Evolutionary conservation across 2,113 vertebrate genomes (phyloP), one percentile per base, ranked within the genome.

Genomic region (Potamarius usumacintae): DNA sequence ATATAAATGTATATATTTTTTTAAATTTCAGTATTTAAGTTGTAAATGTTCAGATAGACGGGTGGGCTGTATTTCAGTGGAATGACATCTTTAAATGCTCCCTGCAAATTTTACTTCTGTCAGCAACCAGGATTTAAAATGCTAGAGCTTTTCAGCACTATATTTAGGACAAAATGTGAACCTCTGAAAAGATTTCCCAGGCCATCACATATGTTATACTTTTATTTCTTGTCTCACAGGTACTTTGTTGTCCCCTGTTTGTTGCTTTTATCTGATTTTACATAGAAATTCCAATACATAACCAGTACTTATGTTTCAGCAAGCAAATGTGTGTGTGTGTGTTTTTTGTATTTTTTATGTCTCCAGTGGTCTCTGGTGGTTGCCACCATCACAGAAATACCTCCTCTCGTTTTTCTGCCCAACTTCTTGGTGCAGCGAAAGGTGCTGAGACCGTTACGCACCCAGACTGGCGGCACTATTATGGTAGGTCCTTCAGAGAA

Each of bases 391-490:
- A 99, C 98, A 14, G 98, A 99, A 94, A 98, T 99, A 67, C 97
- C 97, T 50, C 97, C 97, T 0, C 93, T 99, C 62, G 86, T 98
- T 91, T 97, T 97, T 89, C 95, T 99, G 78, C 98, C 98, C 76
- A 99, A 99, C 93, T 97, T 97, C 62, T 92, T 99, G 82, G 97
- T 99, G 85, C 97, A 99, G 93, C 94, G 97, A n/a, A 98, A 94
- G 90, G 98, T 99, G 62, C 92, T 99, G 88, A 96, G 93, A 86
- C 98, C 98, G 10, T 93, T 99, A 0, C 94, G 97, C 89, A 98
- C 95, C 11, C 98, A 99, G 93, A 99, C 98, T 0, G 97, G 98
- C 92, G 98, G 98, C 88, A 99, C 98, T 25, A 98, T 99, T 87
- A 99, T 99, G 98, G 98, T 99, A 95, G 90, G 94, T 84, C 50